Evolutionary conservation across 1,140 invertebrate species (phyloP), one percentile per base, ranked within the genome.

Genomic region (Meloidogyne chitwoodi): DNA sequence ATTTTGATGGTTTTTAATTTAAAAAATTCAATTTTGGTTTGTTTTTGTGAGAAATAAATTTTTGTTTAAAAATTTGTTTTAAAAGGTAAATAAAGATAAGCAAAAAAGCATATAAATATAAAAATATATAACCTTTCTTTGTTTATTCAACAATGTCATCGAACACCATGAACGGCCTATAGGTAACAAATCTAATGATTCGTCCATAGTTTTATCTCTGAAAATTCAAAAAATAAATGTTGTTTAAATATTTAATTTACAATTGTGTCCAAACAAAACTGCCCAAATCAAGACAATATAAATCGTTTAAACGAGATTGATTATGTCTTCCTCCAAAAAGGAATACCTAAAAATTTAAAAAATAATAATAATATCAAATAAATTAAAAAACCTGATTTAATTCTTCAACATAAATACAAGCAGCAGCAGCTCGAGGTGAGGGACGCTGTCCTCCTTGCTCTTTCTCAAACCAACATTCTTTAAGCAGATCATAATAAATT

Each of bases 251-350:
- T 34, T 63, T 62, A 10, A n/a, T 29, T 48, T 61, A 73, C 71
- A 73, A 63, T 73, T 73, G 71, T 19, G 71, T 73, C 71, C 71
- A 73, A 11, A 73, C 11, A 61, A 63, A 56, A 63, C 34, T 24
- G 56, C 22, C 16, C 24, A 73, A 31, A 61, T 73, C 71, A 19
- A 73, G 56, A 34, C 61, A 61, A 61, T 38, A 73, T 8, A 73
- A 64, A 22, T 73, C 71, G 24, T 73, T 73, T 34, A 73, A 34
- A n/a, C 71, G 71, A 8, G 71, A 63, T 38, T 73, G 71, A 34
- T 73, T 64, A 64, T 73, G 71, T 2, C 71, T 29, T 0, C 71
- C 71, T 14, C 71, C 71, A 64, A 73, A 73, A 29, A 73, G 19
- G 22, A 73, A 73, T 14, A 73, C 71, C 71, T 73, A 0, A 0